Evolutionary conservation across 2,888 invertebrate genomes (phyloP).

Genomic region (Apantesis nais): DNA sequence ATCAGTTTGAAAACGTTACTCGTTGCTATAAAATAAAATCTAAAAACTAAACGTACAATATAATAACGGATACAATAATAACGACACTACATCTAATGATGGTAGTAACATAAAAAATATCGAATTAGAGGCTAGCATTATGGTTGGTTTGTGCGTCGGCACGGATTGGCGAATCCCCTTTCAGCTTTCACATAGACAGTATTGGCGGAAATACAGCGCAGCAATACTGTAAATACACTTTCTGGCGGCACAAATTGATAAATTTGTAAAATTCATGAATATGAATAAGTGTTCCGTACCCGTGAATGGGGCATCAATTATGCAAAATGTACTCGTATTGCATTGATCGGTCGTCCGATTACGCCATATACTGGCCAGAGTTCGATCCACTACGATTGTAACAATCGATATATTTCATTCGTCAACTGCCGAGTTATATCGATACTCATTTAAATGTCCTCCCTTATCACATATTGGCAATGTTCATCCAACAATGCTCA

Average conservation of each 20-base stretch:
- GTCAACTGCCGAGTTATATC: constrained; percentile 52
- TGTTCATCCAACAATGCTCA: constrained; percentile 57
- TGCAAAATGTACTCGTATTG: constrained; percentile 79
- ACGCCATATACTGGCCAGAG: constrained; percentile 53
- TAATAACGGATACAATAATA: constrained; percentile 49
- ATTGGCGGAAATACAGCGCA: constrained; percentile 74
- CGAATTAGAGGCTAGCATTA: constrained; percentile 68
- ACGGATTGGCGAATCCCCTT: constrained; percentile 55
- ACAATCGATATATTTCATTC: constrained; percentile 55
- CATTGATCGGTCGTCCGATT: constrained; percentile 67
- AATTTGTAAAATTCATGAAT: constrained; percentile 83
- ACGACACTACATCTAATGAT: constrained; percentile 54
- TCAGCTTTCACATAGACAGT: constrained; percentile 77
- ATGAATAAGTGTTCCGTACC: constrained; percentile 79
- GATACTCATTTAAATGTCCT: constrained; percentile 56
- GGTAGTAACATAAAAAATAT: constrained; percentile 70
- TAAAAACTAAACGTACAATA: constrained; percentile 32
- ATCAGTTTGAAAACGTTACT: constrained; percentile 26
- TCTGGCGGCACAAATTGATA: constrained; percentile 79
- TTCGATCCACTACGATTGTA: constrained; percentile 58
- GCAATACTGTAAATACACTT: constrained; percentile 78
- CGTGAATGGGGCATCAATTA: constrained; percentile 83
- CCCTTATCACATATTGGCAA: constrained; percentile 58
- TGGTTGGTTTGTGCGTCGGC: constrained; percentile 56
- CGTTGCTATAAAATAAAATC: constrained; percentile 39